phyloP scores from a whole-genome alignment of 2,797 vertebrate genomes.

The Apogon hyalosoma region DNA sequence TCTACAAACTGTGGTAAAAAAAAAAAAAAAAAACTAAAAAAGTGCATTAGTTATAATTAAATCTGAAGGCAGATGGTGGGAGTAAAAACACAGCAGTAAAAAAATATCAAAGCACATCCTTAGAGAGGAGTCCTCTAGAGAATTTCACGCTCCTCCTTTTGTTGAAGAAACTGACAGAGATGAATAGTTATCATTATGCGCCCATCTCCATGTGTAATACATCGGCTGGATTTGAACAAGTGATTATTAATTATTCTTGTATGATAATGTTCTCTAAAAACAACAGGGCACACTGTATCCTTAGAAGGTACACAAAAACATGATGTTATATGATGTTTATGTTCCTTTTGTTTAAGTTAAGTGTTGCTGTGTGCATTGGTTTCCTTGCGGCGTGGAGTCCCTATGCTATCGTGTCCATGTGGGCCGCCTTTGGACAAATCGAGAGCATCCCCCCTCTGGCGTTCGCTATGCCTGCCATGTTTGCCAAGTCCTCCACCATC shows the following conservation, averaged over 20 bases:
- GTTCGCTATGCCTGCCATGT: slow-evolving; percentile 85
- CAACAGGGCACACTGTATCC: too few species aligned
- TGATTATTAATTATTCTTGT: too few species aligned
- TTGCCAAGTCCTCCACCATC: slow-evolving; percentile 87
- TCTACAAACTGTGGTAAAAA: too few species aligned
- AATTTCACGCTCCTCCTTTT: slow-evolving; percentile 17
- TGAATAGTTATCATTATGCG: slow-evolving; percentile 34
- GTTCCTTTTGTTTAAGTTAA: slow-evolving; percentile 72
- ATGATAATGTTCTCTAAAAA: too few species aligned
- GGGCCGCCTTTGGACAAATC: slow-evolving; percentile 84
- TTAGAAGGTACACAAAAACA: too few species aligned
- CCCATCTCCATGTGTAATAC: slow-evolving; percentile 2
- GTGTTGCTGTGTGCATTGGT: slow-evolving; percentile 83
- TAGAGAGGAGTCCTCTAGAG: slow-evolving; percentile 19
- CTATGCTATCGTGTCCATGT: slow-evolving; percentile 86
- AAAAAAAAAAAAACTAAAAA: too few species aligned
- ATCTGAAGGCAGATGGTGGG: too few species aligned
- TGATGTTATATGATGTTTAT: slow-evolving; percentile 1
- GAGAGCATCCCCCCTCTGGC: slow-evolving; percentile 83
- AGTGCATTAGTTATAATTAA: too few species aligned
- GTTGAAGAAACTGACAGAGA: slow-evolving; percentile 8
- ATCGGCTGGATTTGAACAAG: background rate
- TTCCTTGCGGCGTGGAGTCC: slow-evolving; percentile 87
- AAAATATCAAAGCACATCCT: slow-evolving; percentile 21
- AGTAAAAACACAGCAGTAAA: background rate